Base-by-base conservation (phyloP, 2,113 vertebrate species). In the Procavia capensis region DNA sequence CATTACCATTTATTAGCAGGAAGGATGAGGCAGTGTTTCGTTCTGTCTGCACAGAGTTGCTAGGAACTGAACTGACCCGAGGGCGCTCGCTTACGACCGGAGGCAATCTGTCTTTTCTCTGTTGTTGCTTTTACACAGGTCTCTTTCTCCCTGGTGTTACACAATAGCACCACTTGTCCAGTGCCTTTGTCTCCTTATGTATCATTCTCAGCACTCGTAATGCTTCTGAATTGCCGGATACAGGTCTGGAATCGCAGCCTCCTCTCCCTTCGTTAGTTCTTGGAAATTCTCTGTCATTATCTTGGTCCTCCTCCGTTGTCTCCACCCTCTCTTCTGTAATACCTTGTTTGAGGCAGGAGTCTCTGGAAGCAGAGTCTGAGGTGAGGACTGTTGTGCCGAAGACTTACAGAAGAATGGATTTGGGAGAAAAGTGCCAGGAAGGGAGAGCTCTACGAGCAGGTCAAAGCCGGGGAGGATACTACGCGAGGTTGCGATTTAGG, bases 271-370 rank as follows among this genome's bases (percentile, higher is more conserved):
- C 7, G 19, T 10, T 17, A 43, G 29, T 1, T 3, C 39, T 19
- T 3, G 34, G 11, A 50, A 14, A 6, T 5, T 22, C 76, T 13
- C 24, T 16, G 50, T 6, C 13, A 3, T 17, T 5, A 3, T 6
- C 63, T 9, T 25, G 9, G 8, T 17, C 5, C 5, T 31, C 36
- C 47, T 43, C n/a, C 41, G 1, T 0, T 11, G 34, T 20, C 34
- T 0, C 0, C 14, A 1, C 9, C 6, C 27, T 5, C 31, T 34
- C 34, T 4, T 2, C 13, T 11, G 64, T 4, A 13, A 27, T 0
- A 3, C 20, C 45, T 41, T 2, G 5, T n/a, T 31, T 59, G 25
- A 64, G 57, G 57, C 29, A 31, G 43, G 70, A n/a, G 0, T 14
- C 34, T n/a, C 9, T 1, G 3, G 57, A 31, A 57, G n/a, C 2